Base-by-base conservation (phyloP, 2,797 vertebrate genomes). In the Microcaecilia unicolor region DNA sequence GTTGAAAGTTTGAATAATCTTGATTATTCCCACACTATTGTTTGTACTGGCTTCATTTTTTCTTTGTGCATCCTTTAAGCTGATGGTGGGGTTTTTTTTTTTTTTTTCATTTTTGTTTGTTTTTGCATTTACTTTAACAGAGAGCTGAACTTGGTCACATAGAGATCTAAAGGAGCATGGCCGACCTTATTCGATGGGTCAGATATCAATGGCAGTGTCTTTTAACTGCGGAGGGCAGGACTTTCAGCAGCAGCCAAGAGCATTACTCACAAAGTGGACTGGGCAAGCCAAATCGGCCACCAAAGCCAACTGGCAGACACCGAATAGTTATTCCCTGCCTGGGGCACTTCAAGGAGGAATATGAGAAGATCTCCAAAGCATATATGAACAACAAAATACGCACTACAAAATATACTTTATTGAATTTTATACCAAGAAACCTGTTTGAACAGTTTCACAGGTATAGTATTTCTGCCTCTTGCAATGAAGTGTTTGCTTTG, bases 401-500 rank as follows among this genome's bases (percentile, higher is more conserved):
- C 13, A 98, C 95, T 3, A 97, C 92, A 6, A 97, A 97, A 41
- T 98, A 98, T 69, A 94, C 65, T 1, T 34, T 91, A 23, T 44
- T 88, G 59, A 94, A 80, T 31, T 98, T 98, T 69, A 83, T 98
- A 59, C 95, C 93, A 31, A 86, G 83, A 71, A 98, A 98, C 71
- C 73, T 98, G 28, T 98, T 94, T 60, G 87, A 96, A 66, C 95
- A 98, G 26, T 98, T 98, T 70, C 91, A 91, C 78, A 97, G 93
- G 93, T 97, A 71, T 10, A n/a, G n/a, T n/a, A n/a, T n/a, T n/a
- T n/a, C n/a, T n/a, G n/a, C n/a, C n/a, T n/a, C n/a, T n/a, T n/a
- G n/a, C n/a, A n/a, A n/a, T n/a, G n/a, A n/a, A n/a, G n/a, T n/a
- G n/a, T n/a, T n/a, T n/a, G n/a, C n/a, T n/a, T n/a, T n/a, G n/a